Conservation (phyloP, 2,113 vertebrate genomes). For the Cololabis saira region DNA sequence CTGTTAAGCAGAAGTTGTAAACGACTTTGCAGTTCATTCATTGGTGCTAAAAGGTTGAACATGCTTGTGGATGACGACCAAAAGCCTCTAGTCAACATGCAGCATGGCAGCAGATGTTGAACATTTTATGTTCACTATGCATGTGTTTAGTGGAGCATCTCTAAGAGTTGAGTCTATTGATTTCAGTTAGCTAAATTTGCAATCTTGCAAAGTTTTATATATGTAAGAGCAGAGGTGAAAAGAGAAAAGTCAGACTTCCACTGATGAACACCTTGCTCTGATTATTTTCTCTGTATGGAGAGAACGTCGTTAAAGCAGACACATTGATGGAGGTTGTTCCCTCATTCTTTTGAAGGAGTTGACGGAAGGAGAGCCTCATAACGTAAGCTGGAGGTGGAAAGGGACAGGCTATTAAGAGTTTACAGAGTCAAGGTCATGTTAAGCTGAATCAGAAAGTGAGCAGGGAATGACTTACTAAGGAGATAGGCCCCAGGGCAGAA, state of each 20-base stretch:
- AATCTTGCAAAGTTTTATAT: no score
- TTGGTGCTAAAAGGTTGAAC: no score
- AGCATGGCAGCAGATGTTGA: no score
- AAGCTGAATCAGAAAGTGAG: slow-evolving; percentile 11
- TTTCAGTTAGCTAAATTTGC: no score
- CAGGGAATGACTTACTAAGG: background rate
- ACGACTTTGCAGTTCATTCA: no score
- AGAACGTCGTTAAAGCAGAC: slow-evolving; percentile 50
- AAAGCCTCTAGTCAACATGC: no score
- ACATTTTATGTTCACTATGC: no score
- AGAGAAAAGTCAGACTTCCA: background rate
- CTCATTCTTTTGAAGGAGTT: slow-evolving; percentile 49
- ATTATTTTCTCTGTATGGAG: slow-evolving; percentile 46
- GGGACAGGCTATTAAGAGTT: slow-evolving; percentile 26
- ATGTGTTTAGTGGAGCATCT: no score
- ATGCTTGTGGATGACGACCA: no score
- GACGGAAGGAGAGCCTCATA: slow-evolving; percentile 29
- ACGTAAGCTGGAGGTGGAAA: slow-evolving; percentile 21
- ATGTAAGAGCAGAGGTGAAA: slow-evolving; percentile 9
- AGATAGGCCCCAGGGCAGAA: slow-evolving; percentile 1
- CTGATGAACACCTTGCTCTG: no score
- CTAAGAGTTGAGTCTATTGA: no score
- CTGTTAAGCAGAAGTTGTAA: no score
- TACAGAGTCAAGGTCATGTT: slow-evolving; percentile 39
- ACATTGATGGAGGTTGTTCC: slow-evolving; percentile 37